Base-by-base conservation (phyloP, 2,888 invertebrate species). In the Sceliomorpha sp. region DNA sequence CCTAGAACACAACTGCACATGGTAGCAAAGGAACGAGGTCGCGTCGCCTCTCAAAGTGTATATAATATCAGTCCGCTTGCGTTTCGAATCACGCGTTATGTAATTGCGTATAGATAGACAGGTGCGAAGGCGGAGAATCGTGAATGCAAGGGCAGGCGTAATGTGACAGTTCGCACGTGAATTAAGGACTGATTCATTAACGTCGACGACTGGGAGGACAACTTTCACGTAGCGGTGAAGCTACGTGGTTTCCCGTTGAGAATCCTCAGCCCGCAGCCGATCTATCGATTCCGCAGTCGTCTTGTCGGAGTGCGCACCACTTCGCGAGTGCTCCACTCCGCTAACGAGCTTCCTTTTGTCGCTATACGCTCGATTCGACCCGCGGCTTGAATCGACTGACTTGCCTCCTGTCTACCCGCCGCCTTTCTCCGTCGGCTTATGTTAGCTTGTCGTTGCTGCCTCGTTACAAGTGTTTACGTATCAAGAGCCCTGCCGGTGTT, bases 141-240 rank as follows among this genome's bases (percentile, higher is more conserved):
- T 9, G 42, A 53, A 48, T 29, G 47, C 53, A 27, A 31, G 56
- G 45, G 69, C 67, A 62, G 63, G 59, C 63, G 66, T 68, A 56
- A 55, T 56, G 53, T 13, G 56, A 58, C 62, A 62, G 55, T 48
- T 63, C 58, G 48, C 34, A 62, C 76, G 71, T 75, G 74, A 75
- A 77, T 74, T 75, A 74, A 70, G 59, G 60, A 56, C 55, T 70
- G 72, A 75, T 74, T 75, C 75, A 76, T 71, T 73, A 73, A 60
- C 67, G 71, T 51, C 47, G 47, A 31, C 31, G 15, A 15, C n/a
- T 8, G 24, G n/a, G 48, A 66, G 59, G 44, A 24, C 62, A 62
- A 67, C 66, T 60, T 69, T 67, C 69, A 36, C 51, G 63, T 27
- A 45, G 64, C 51, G 27, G 10, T 24, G 29, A 29, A 44, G 44